These are phyloP conservation scores for Danio tinwini DNA, from an alignment of 2,797 vertebrate species.

Conservation along the genomic window DNA sequence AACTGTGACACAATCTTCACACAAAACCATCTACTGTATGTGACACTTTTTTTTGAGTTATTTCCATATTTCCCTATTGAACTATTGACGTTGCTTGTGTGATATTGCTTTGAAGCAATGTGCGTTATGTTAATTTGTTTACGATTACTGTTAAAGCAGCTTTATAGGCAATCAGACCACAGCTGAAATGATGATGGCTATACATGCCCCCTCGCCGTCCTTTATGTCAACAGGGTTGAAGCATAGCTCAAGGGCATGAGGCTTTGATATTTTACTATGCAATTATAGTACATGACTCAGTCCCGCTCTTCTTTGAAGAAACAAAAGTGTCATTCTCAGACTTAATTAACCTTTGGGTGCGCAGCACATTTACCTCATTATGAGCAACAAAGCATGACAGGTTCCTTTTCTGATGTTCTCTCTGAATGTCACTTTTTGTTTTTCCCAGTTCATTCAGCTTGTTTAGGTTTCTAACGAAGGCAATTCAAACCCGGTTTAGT, in stretches of 20 bases:
- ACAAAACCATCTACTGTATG: background rate
- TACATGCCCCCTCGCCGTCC: background rate
- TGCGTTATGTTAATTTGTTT: background rate
- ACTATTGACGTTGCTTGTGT: background rate
- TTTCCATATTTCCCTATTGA: background rate
- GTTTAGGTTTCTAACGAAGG: conserved; percentile 5
- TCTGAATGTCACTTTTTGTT: conserved; percentile 18
- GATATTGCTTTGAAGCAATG: background rate
- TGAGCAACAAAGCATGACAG: conserved; percentile 10
- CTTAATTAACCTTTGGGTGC: conserved; percentile 36
- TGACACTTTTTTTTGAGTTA: too few species aligned
- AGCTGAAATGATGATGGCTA: conserved; percentile 20
- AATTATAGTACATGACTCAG: conserved; percentile 37
- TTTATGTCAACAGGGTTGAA: background rate
- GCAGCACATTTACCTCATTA: conserved; percentile 30
- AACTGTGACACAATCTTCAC: background rate
- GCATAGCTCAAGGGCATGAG: conserved; percentile 1
- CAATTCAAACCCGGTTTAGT: background rate
- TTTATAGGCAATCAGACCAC: background rate
- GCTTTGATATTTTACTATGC: conserved; percentile 23
- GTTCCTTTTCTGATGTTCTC: conserved; percentile 26
- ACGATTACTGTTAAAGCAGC: background rate
- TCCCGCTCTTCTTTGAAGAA: conserved; percentile 29
- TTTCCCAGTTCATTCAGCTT: conserved; percentile 2
- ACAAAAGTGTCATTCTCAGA: conserved; percentile 32